Conservation (phyloP, 2,888 invertebrate genomes). For the Eremobia ochroleuca region DNA sequence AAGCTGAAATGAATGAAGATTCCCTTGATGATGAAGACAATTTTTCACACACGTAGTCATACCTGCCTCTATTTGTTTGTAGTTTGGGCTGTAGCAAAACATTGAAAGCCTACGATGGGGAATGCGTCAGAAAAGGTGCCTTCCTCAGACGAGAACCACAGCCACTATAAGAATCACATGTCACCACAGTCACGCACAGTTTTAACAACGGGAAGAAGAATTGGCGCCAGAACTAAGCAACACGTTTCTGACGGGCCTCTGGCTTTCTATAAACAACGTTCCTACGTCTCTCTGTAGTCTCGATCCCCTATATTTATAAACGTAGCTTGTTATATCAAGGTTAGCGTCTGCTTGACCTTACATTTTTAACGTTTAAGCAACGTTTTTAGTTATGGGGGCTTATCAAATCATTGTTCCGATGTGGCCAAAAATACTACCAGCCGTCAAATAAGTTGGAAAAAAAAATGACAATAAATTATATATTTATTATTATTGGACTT, state of each 20-base stretch:
- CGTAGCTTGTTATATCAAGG: background rate
- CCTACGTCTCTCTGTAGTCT: too few relatives aligned
- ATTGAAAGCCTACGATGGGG: conserved; percentile 27
- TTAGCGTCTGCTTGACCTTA: background rate
- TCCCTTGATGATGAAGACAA: background rate
- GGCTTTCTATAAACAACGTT: background rate
- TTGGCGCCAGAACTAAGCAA: background rate
- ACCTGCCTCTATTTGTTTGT: conserved; percentile 12
- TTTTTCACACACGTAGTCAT: background rate
- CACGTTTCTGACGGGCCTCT: background rate
- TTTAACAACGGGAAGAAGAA: background rate
- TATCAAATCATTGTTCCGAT: background rate
- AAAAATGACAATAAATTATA: background rate
- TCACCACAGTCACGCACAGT: background rate
- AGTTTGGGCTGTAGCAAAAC: conserved; percentile 20
- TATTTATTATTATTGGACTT: too few relatives aligned
- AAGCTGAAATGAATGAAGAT: background rate
- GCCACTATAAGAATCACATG: background rate
- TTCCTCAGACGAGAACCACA: background rate
- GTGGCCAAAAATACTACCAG: background rate
- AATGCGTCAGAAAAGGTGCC: conserved; percentile 9
- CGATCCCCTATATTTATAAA: background rate
- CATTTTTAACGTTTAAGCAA: background rate
- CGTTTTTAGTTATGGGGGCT: background rate
- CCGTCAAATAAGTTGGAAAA: background rate